Evolutionary conservation across 2,113 vertebrate species (phyloP), one percentile per base, ranked within the genome.

Genomic region (Chitala chitala): DNA sequence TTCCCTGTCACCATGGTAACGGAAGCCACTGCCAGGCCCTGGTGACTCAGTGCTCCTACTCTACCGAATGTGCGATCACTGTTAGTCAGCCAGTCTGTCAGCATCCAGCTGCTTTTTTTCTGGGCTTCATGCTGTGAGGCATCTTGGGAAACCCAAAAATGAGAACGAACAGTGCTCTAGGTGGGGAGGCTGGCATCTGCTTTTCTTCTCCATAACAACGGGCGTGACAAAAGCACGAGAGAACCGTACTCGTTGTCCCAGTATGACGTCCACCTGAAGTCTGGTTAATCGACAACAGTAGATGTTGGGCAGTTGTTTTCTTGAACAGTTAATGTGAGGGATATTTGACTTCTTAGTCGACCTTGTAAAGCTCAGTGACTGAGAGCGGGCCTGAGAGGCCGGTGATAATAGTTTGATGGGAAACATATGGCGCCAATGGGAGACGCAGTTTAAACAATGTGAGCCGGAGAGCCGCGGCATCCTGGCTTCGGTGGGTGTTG

Each of bases 401-500:
- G 8, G 29, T 29, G 40, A 40, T 69, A 63, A 53, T 29, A 22
- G 42, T 31, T 51, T 78, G 75, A 81, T 78, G 70, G 42, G 2
- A 36, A 80, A 80, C 82, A 82, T 59, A 80, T 82, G 78, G 75
- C 70, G 73, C 31, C 29, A 20, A 22, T 66, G 38, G 63, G 24
- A 75, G 40, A n/a, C 50, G 68, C 63, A 65, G 46, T 58, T 81
- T 44, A 66, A 71, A 76, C 68, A 75, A 71, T 59, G 66, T 71
- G 65, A 63, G 58, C 64, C 64, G 55, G 40, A 31, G 74, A 38
- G 63, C 42, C 56, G 73, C 36, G 59, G 55, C 73, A 36, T 78
- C 44, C 58, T 40, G 29, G 54, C 50, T 76, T 69, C 58, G 17
- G 54, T 71, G 75, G 69, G 71, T 38, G 69, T 76, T 54, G 26